These are phyloP conservation scores for Lepidocolaptes lacrymiger DNA, from an alignment of 2,797 vertebrate species.

Conservation along the genomic window DNA sequence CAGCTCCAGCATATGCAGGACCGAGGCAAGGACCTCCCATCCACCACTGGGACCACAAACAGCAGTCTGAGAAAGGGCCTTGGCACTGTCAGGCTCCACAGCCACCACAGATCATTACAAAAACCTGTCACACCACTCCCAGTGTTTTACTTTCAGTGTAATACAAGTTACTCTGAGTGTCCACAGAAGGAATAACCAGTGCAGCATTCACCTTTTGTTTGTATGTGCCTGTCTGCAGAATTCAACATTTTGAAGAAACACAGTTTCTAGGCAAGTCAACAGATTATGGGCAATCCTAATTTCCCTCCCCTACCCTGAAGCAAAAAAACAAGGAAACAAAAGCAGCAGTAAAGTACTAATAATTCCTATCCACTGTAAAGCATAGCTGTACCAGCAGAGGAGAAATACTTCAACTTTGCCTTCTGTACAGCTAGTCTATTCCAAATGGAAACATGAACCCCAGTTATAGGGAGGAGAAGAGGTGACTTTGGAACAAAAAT, in stretches of 20 bases:
- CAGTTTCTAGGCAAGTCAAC: not conserved
- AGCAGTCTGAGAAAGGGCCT: not conserved
- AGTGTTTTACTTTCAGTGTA: rapidly evolving
- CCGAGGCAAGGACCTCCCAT: not conserved
- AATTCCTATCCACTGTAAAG: not conserved
- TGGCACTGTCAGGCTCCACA: rapidly evolving
- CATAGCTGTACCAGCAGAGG: not conserved
- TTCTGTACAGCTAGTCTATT: not conserved
- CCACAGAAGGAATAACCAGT: not conserved
- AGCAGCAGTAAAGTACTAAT: not conserved
- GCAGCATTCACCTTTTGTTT: not conserved
- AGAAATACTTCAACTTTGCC: not conserved
- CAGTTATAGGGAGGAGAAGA: not conserved
- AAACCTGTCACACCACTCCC: not conserved
- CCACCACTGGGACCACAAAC: not conserved
- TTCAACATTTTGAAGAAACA: not conserved
- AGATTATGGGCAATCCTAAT: not conserved
- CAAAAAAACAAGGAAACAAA: not conserved
- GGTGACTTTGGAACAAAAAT: not conserved
- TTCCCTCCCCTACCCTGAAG: not conserved
- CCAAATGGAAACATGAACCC: not conserved
- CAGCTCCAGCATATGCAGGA: not conserved
- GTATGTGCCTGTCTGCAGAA: not conserved
- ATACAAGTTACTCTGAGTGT: not conserved
- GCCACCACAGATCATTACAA: not conserved